Conservation (phyloP, 1,140 invertebrate genomes). For the Trachymyrmex cornetzi region DNA sequence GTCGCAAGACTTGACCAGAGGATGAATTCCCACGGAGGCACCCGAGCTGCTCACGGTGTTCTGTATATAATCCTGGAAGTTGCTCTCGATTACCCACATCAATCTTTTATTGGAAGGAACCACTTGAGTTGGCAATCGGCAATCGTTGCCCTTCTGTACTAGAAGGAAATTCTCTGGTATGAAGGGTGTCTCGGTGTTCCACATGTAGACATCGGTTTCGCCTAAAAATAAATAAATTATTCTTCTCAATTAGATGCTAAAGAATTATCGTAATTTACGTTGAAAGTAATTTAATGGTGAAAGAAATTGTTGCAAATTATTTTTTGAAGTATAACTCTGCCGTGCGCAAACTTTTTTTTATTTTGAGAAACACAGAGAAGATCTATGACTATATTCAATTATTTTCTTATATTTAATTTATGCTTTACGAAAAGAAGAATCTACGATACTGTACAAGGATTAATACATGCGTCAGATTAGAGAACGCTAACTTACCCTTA, state of each 20-base stretch:
- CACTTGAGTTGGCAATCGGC: constrained; percentile 88
- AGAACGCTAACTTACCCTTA: constrained; percentile 70
- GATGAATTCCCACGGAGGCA: constrained; percentile 87
- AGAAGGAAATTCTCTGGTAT: constrained; percentile 87
- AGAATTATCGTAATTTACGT: too few relatives aligned
- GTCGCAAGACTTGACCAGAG: constrained; percentile 83
- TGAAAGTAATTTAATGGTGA: neutral
- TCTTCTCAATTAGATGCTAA: neutral
- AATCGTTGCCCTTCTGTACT: constrained; percentile 88
- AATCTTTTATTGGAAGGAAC: constrained; percentile 87
- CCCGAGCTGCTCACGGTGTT: constrained; percentile 88
- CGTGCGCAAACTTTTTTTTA: neutral
- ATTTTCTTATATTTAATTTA: neutral
- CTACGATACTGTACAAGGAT: neutral
- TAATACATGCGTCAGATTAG: neutral
- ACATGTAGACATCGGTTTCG: constrained; percentile 88
- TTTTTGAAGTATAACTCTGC: neutral
- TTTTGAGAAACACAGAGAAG: neutral
- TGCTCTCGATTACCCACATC: constrained; percentile 89
- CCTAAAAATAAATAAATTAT: constrained; percentile 76
- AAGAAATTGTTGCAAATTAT: neutral
- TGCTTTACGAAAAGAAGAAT: neutral
- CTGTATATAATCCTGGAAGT: constrained; percentile 89
- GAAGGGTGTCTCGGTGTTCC: constrained; percentile 88
- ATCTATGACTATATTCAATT: neutral